phyloP scores from a whole-genome alignment of 2,888 invertebrate species.

The Tricholauxania praeusta region DNA sequence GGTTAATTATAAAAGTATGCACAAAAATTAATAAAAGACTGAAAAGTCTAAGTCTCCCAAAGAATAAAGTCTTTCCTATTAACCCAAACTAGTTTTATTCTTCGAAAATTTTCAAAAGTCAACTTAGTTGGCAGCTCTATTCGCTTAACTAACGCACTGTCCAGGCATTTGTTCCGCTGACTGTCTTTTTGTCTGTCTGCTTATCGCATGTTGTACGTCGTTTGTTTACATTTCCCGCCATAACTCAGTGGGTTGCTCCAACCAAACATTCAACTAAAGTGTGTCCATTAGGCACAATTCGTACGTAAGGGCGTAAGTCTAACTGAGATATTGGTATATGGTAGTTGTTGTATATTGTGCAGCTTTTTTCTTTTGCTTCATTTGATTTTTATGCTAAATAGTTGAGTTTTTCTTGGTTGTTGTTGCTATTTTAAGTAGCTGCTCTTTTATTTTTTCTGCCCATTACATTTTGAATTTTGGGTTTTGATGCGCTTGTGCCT shows the following conservation, averaged over 20 bases:
- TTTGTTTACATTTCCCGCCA: too few species aligned
- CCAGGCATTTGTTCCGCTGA: too few species aligned
- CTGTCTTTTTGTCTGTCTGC: background rate
- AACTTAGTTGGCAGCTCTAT: too few species aligned
- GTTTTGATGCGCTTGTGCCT: background rate
- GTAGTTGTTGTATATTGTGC: background rate
- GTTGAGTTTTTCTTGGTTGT: background rate
- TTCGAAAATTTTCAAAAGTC: too few species aligned
- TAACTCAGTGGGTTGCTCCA: too few species aligned
- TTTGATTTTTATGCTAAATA: constrained; percentile 33
- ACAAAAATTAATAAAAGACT: too few species aligned
- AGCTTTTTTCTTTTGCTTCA: constrained; percentile 8
- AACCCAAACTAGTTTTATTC: too few species aligned
- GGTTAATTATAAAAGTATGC: too few species aligned
- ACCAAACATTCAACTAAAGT: background rate
- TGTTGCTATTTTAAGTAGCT: constrained; percentile 3
- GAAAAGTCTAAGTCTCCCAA: too few species aligned
- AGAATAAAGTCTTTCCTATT: too few species aligned
- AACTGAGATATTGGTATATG: too few species aligned
- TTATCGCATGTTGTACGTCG: background rate
- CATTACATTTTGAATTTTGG: background rate
- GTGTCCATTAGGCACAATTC: constrained; percentile 16
- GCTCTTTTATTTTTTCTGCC: background rate
- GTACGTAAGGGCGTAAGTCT: constrained; percentile 13
- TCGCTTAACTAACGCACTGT: too few species aligned